Conservation (phyloP, 1,140 invertebrate genomes). For the Bilobella aurantiaca region DNA sequence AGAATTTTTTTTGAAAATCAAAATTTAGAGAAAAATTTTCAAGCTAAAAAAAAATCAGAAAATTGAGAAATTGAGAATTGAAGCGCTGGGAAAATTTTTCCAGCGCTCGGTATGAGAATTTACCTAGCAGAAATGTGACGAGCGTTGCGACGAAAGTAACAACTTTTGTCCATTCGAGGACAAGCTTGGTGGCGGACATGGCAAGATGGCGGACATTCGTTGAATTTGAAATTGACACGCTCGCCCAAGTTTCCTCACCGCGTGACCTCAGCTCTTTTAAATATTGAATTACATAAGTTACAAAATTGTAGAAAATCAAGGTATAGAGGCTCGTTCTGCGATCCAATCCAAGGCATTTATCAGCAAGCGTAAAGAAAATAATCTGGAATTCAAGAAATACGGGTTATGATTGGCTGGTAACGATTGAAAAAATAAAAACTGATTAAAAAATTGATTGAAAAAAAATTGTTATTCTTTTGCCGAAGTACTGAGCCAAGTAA, state of each 20-base stretch:
- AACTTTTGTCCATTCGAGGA: conserved; percentile 68
- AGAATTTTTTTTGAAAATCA: not conserved
- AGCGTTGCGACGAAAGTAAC: conserved; percentile 65
- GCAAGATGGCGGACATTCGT: conserved; percentile 63
- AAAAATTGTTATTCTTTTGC: no score
- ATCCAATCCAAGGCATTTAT: conserved; percentile 50
- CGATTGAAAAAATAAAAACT: not conserved
- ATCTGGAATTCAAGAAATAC: conserved; percentile 48
- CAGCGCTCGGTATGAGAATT: not conserved
- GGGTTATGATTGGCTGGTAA: no score
- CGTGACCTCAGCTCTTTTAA: not conserved
- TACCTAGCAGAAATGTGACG: conserved; percentile 56
- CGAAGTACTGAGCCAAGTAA: no score
- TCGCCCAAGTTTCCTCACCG: conserved; percentile 5
- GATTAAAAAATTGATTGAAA: not conserved
- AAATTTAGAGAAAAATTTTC: not conserved
- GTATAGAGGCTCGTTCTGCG: conserved; percentile 59
- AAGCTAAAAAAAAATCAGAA: not conserved
- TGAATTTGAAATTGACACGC: conserved; percentile 36
- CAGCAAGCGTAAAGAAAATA: conserved; percentile 60
- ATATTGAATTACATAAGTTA: conserved; percentile 48
- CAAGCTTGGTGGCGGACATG: conserved; percentile 67
- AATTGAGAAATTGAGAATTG: no score
- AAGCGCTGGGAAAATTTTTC: no score
- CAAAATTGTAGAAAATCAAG: conserved; percentile 68